Percentiles rank a stretch among this genome's conserved stretches.
These are phyloP conservation scores for Cistogaster globosa DNA, from an alignment of 2,888 invertebrate species.

Conservation along the genomic window DNA sequence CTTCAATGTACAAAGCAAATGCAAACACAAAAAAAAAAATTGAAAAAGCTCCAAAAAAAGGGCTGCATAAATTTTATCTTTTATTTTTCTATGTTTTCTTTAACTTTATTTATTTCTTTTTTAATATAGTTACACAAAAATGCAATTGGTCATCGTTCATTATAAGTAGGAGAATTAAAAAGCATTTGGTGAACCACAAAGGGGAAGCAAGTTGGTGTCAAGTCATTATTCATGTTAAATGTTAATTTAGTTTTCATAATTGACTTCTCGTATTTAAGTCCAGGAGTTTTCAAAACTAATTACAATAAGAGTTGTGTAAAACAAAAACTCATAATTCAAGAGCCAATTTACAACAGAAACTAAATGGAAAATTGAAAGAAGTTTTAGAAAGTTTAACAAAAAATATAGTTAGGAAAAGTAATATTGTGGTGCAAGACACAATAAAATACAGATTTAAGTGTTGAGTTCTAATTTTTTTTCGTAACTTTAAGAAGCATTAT, in stretches of 20 bases:
- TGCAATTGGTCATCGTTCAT: slow-evolving; percentile 45
- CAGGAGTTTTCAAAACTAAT: background rate
- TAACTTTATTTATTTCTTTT: background rate
- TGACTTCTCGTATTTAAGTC: slow-evolving; percentile 10
- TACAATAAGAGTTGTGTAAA: background rate
- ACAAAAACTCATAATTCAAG: too few species aligned
- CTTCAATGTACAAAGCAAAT: background rate
- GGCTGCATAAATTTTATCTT: slow-evolving; percentile 21
- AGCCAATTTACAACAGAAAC: too few species aligned
- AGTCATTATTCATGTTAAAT: slow-evolving; percentile 10
- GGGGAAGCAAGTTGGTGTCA: background rate
- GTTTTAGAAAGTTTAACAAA: too few species aligned
- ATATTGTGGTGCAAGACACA: too few species aligned
- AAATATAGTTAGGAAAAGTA: too few species aligned
- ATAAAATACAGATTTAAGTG: too few species aligned
- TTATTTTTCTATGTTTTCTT: background rate
- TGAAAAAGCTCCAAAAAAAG: background rate
- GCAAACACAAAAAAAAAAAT: background rate
- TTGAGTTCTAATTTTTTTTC: too few species aligned
- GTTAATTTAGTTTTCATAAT: slow-evolving; percentile 30
- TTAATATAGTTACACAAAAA: background rate
- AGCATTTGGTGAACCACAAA: background rate
- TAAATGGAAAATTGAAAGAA: too few species aligned
- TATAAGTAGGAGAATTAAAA: slow-evolving; percentile 23
- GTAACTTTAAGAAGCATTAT: too few species aligned